These are phyloP conservation scores for Leptinotarsa peninsularis DNA, from an alignment of 2,888 invertebrate species.

Conservation along the genomic window DNA sequence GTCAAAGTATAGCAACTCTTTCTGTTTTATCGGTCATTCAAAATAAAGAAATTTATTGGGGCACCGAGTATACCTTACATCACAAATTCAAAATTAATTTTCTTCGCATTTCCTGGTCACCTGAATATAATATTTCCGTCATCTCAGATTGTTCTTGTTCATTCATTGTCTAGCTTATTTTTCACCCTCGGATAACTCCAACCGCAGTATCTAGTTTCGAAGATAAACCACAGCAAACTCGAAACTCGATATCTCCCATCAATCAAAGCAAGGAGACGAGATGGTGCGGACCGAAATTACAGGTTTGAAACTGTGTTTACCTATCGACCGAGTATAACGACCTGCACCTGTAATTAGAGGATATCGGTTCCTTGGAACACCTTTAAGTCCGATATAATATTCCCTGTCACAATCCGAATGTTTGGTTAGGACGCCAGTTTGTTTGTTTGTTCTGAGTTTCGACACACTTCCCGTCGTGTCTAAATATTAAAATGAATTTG, in stretches of 20 bases:
- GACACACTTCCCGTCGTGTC: slow-evolving; percentile 17
- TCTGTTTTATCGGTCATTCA: too few species aligned
- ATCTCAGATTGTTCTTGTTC: slow-evolving; percentile 1
- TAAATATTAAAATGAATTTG: slow-evolving; percentile 27
- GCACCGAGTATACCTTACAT: background rate
- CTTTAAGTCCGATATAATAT: slow-evolving; percentile 22
- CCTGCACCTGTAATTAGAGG: slow-evolving; percentile 21
- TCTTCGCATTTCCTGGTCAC: background rate
- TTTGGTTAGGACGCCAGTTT: slow-evolving; percentile 28
- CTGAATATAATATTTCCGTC: background rate
- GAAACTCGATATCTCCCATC: slow-evolving; percentile 10
- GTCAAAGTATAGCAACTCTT: too few species aligned
- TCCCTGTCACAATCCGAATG: slow-evolving; percentile 19
- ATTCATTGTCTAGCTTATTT: background rate
- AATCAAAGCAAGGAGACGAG: slow-evolving; percentile 2
- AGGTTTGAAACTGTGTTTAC: slow-evolving; percentile 14
- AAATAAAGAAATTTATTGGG: too few species aligned
- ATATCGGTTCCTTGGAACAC: slow-evolving; percentile 13
- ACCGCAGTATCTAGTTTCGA: slow-evolving; percentile 14
- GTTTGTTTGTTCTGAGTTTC: slow-evolving; percentile 21
- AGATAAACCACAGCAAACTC: slow-evolving; percentile 13
- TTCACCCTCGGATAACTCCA: background rate
- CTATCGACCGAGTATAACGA: background rate
- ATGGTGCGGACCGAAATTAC: slow-evolving; percentile 12
- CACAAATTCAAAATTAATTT: background rate